phyloP scores from a whole-genome alignment of 2,797 vertebrate genomes.

The Pyrrhura leucotis region DNA sequence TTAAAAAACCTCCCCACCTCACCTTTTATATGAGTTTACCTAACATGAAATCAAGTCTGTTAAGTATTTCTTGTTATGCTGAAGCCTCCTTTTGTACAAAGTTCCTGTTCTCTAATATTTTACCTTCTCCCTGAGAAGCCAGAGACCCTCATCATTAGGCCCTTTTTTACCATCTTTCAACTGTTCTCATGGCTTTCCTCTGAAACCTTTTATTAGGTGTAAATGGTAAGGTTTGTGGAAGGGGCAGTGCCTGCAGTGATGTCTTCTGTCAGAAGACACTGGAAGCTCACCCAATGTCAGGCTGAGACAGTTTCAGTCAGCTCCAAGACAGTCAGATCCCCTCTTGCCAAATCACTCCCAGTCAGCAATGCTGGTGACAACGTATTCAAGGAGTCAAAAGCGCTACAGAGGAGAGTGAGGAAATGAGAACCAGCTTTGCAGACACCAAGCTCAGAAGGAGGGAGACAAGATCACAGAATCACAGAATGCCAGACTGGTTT shows the following conservation, averaged over 20 bases:
- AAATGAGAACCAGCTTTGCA: background rate
- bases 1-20: background rate
- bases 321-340: background rate
- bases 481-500: background rate
- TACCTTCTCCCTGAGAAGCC: background rate
- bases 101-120: background rate
- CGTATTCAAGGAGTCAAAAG: background rate
- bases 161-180: background rate
- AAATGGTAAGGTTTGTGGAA: background rate
- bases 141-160: background rate
- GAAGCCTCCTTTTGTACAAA: background rate
- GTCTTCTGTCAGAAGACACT: background rate
- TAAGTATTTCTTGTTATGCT: background rate
- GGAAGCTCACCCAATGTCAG: background rate
- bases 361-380: background rate
- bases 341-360: background rate
- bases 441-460: background rate
- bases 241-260: background rate
- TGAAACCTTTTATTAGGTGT: background rate
- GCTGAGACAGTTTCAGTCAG: background rate
- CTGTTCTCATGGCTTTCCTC: background rate
- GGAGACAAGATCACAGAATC: background rate
- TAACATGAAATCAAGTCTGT: background rate
- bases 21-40: background rate
- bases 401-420: background rate